Base-by-base conservation (phyloP, 2,113 vertebrate genomes). In the Semnornis frantzii region DNA sequence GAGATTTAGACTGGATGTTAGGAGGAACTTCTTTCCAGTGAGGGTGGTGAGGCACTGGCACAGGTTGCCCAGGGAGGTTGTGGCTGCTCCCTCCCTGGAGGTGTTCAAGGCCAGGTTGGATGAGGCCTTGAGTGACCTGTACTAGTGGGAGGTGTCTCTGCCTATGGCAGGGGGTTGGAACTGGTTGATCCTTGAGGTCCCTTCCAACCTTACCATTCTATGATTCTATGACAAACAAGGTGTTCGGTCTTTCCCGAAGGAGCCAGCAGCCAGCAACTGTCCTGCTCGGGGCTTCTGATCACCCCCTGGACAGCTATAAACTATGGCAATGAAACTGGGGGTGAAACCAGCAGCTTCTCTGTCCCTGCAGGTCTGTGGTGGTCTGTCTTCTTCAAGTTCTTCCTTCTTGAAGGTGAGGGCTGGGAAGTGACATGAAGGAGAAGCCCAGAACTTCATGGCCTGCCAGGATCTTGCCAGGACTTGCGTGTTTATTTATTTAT, bases 401-500 rank as follows among this genome's bases (percentile, higher is more conserved):
- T 0, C 55, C 66, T 54, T 18, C 17, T 31, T 64, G 70, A 59
- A 42, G 88, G 57, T 86, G 19, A 54, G 63, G 39, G 19, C 30
- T 55, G 88, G 69, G 66, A 65, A 62, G 65, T 59, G 13, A 9
- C 50, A 34, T 15, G 37, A 14, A 75, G 59, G 55, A 69, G 57
- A 64, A 9, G 8, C 31, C 71, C 25, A 48, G n/a, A 85, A 39
- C 1, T 19, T 15, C 4, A 0, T 2, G 12, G 34, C 70, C 44
- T 64, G 52, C 44, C 15, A 42, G 54, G 28, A 24, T 39, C 27
- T 64, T 58, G 24, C 71, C 54, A 78, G 33, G 15, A 37, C 31
- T 57, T 48, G 2, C 3, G 0, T 5, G 1, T 7, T 16, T 9
- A 25, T 12, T 10, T 20, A 25, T 12, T 10, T 20, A 10, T 24